Base-by-base conservation (phyloP, 2,797 vertebrate genomes). In the Dermochelys coriacea region DNA sequence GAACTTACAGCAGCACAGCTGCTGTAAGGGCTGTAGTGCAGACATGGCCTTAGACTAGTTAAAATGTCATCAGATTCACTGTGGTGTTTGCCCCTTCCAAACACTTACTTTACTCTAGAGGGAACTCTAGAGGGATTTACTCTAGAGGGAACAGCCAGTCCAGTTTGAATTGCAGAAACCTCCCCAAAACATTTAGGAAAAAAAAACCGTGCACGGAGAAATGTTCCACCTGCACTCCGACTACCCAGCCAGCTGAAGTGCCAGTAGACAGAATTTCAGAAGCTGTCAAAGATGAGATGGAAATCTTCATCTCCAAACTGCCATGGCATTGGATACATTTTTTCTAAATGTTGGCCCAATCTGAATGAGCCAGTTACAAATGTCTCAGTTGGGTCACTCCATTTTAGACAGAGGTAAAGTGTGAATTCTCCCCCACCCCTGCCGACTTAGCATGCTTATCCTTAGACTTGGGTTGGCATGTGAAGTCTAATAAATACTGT, bases 141-240 rank as follows among this genome's bases (percentile, higher is more conserved):
- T 19, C 37, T 82, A 45, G 34, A 37, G 79, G 12, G 29, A 79
- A 29, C 8, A 54, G 86, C 5, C 57, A 80, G 59, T 79, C 29
- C 78, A 75, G 23, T 57, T 45, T 88, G 41, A 71, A 12, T 55
- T 18, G 75, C 16, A 54, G 12, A 29, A 81, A n/a, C 1, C 0
- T 55, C 57, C 25, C 74, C 71, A 27, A 74, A 75, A 16, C 8
- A 5, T n/a, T n/a, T 68, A 86, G 34, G 34, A 75, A n/a, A 5
- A 29, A 89, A 29, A 89, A 74, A 29, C 8, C 1, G 1, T 23
- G n/a, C 5, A 55, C 29, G 1, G 27, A 86, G 74, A 21, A 80
- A 49, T 15, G 81, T 74, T 41, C 71, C 34, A 16, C 86, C 68
- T 80, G n/a, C 25, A 77, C 79, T 94, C 71, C 80, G 37, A 50